A percentile compares a stretch with the other conserved stretches of the same genome.
phyloP scores from a whole-genome alignment of 2,888 invertebrate genomes.

The Beris chalybata region DNA sequence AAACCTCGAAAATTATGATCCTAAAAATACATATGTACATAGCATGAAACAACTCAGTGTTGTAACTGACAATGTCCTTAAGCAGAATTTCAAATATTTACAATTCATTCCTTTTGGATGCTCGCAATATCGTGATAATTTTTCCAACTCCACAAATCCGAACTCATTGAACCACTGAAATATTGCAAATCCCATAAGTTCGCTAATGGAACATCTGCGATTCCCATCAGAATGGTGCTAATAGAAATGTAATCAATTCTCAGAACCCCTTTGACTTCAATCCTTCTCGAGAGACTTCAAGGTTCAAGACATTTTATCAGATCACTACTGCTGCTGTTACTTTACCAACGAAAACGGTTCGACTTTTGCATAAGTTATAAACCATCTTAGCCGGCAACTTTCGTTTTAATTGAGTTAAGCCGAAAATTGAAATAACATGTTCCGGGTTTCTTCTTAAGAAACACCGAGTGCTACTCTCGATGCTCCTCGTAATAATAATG shows the following conservation, averaged over 20 bases:
- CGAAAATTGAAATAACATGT: conserved; percentile 56
- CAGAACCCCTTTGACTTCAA: conserved; percentile 17
- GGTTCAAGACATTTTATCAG: conserved; percentile 16
- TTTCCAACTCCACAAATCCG: no score
- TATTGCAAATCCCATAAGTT: no score
- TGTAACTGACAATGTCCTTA: no score
- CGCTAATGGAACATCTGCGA: conserved; percentile 15
- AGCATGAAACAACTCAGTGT: no score
- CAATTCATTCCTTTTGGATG: no score
- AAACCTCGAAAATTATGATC: no score
- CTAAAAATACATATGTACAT: no score
- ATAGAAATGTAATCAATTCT: conserved; percentile 27
- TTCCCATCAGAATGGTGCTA: conserved; percentile 17
- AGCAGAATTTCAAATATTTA: no score
- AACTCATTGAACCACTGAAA: no score
- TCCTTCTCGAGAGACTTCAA: background rate
- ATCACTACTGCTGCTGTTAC: background rate
- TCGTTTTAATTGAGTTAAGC: conserved; percentile 52
- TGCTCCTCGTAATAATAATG: background rate
- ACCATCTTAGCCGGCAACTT: conserved; percentile 22
- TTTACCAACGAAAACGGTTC: conserved; percentile 3
- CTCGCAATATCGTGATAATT: no score
- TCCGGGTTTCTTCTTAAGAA: conserved; percentile 34
- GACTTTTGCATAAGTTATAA: conserved; percentile 30
- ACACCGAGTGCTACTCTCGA: background rate